Evolutionary conservation across 2,797 vertebrate species (phyloP), one percentile per base, ranked within the genome.

Genomic region (Hydrocynus forskahlii): DNA sequence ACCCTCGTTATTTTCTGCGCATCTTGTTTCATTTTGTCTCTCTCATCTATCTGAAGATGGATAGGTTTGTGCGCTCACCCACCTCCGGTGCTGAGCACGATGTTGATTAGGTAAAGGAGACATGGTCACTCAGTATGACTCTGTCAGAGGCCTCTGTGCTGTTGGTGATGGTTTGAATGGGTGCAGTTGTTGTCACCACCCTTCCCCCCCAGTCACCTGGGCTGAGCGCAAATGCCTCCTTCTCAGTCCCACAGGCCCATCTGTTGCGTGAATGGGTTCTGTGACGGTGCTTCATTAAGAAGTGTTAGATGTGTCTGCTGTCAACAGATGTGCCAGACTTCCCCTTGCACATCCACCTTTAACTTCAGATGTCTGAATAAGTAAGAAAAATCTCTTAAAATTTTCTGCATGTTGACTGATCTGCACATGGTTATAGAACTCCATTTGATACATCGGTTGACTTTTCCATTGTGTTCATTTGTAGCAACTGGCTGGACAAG

Each of bases 221-320:
- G 68, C 59, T 60, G 62, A 82, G 83, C 76, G 82, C 79, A 85
- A 78, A 75, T 76, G 75, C 82, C 78, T 60, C 69, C 12, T 38
- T 59, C 25, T 45, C 57, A 59, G 40, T 75, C 77, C 55, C 60
- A 75, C 78, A 82, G 75, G 76, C 78, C 86, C 87, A 86, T 86
- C 85, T 88, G 87, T 88, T 81, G 80, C 10, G 80, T 85, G 84
- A 87, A 85, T 55, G 81, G 76, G 82, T 72, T 54, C 67, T 19
- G 69, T 25, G 81, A 87, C 79, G 82, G 86, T 82, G 81, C 78
- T 86, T 89, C 88, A 88, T 89, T 87, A 89, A 83, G 83, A 85
- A 70, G 86, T 88, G 87, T 86, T 80, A 83, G 83, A 80, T 83
- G 84, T 85, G 79, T 80, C 73, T 83, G 60, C 79, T 86, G 84